Evolutionary conservation across 2,888 invertebrate species (phyloP).

Genomic region (Leptura quadrifasciata): DNA sequence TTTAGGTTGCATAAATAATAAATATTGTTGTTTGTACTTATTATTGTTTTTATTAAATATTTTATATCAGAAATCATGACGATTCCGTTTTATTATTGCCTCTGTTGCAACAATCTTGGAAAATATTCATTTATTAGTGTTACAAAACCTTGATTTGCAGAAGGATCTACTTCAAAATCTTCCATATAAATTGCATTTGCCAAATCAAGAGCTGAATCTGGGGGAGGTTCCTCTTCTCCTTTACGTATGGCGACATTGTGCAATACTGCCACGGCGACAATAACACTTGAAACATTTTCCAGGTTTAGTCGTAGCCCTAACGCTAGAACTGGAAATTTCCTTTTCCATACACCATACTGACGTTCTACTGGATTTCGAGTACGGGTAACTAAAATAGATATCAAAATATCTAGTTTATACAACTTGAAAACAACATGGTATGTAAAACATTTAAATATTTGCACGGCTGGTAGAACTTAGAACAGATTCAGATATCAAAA

Average conservation of each 20-base stretch:
- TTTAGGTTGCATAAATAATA: too few relatives aligned
- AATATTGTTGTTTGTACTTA: too few relatives aligned
- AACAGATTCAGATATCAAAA: not conserved
- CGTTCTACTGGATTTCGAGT: too few relatives aligned
- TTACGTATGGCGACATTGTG: not conserved
- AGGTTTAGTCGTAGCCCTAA: not conserved
- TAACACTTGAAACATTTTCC: not conserved
- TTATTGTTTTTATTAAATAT: too few relatives aligned
- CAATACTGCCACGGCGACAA: not conserved
- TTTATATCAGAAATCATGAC: too few relatives aligned
- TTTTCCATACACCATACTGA: too few relatives aligned
- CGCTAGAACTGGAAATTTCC: too few relatives aligned
- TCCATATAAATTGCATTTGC: not conserved
- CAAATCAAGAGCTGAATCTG: not conserved
- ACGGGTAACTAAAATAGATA: too few relatives aligned
- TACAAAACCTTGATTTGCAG: not conserved
- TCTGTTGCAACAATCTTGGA: not conserved
- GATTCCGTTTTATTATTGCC: not conserved
- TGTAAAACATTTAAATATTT: too few relatives aligned
- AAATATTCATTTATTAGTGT: constrained; percentile 3
- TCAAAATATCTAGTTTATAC: too few relatives aligned
- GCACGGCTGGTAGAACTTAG: not conserved
- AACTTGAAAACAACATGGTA: too few relatives aligned
- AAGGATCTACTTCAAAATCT: constrained; percentile 5
- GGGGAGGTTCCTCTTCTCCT: not conserved